These are phyloP conservation scores for Elaphurus davidianus DNA, from an alignment of 2,113 vertebrate species.

Conservation along the genomic window DNA sequence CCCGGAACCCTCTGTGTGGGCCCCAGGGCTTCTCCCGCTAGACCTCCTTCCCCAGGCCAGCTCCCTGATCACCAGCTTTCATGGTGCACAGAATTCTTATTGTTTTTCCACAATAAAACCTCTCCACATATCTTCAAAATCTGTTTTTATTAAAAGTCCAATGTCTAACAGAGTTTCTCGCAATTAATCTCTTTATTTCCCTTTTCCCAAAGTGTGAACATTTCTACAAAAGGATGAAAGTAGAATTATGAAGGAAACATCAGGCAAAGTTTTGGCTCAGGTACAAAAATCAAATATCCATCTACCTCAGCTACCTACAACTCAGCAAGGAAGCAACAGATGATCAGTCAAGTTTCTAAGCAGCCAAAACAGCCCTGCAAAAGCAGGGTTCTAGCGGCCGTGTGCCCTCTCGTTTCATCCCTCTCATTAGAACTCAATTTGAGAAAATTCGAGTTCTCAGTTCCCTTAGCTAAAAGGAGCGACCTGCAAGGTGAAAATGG, in stretches of 20 bases:
- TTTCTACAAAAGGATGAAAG: background rate
- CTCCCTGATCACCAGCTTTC: background rate
- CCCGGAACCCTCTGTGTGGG: no score
- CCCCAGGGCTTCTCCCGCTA: background rate
- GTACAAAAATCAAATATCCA: background rate
- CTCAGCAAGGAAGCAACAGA: background rate
- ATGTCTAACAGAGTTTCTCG: background rate
- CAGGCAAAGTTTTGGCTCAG: background rate
- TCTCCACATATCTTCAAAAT: background rate
- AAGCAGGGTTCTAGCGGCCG: background rate
- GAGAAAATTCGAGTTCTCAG: background rate
- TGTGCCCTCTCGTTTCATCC: rapidly evolving
- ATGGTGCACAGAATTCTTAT: background rate
- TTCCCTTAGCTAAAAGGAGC: background rate
- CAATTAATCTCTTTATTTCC: background rate
- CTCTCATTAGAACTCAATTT: background rate
- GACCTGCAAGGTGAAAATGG: background rate
- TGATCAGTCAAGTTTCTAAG: background rate
- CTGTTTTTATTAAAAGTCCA: background rate
- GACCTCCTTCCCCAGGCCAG: background rate
- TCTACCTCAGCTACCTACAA: background rate
- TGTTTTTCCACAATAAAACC: background rate
- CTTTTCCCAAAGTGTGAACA: background rate
- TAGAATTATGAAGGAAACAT: background rate
- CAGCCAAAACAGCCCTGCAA: background rate